Evolutionary conservation across 2,113 vertebrate species (phyloP), one percentile per base, ranked within the genome.

Genomic region (Seriola dumerili): DNA sequence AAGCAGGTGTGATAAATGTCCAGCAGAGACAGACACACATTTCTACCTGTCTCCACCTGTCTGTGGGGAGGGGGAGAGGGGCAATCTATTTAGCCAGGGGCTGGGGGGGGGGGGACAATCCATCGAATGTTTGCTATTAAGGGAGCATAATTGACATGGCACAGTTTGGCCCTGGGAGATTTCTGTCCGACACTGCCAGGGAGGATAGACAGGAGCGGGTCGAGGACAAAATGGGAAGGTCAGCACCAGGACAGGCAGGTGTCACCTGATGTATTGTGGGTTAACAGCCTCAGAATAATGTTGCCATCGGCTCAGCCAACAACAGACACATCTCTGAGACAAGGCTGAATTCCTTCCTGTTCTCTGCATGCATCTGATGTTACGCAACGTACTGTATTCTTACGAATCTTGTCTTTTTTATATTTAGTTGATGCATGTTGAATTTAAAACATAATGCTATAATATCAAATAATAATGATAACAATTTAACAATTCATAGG

Each of bases 1-100:
- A 83, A 77, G 67, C 84, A 83, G 85, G 75, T 72, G 88, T 91
- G 92, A 94, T 90, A 72, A 87, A 91, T 91, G 89, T 88, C 81
- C 74, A 50, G 50, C 63, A 23, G 29, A 76, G 79, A 66, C 67
- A 77, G 81, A 72, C 85, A 70, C 61, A 66, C 83, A 81, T 90
- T 89, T 85, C 84, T 85, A 89, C 88, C 85, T 87, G 86, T 83
- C 73, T 82, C 75, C 80, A 87, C 85, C 81, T 83, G 86, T 85
- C 81, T 84, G 58, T 52, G 57, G n/a, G 40, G 44, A 6, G 42
- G 46, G 58, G 14, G 62, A 23, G 1, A 61, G 80, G 34, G 29
- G 58, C 40, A 67, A 72, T 90, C 85, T 84, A 77, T 89, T 88
- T 88, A 88, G 88, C 85, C 58, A 4, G 12, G 67, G 64, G 62